These are phyloP conservation scores for Nephrotoma guestfalica DNA, from an alignment of 2,888 invertebrate genomes.

Conservation along the genomic window DNA sequence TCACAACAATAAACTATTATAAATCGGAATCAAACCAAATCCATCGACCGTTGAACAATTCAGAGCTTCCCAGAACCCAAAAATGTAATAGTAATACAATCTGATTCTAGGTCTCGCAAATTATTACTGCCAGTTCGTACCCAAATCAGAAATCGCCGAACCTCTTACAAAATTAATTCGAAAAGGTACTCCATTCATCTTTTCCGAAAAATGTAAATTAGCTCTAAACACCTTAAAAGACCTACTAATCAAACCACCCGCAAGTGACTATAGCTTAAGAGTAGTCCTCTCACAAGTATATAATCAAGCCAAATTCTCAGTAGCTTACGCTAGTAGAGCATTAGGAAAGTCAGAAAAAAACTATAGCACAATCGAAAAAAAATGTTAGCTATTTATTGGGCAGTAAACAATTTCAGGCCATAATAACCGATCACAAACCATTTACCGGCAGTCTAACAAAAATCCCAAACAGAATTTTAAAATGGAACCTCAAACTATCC, in stretches of 20 bases:
- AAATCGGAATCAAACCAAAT: neutral
- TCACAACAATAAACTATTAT: neutral
- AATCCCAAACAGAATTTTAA: neutral
- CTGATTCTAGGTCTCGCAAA: constrained; percentile 7
- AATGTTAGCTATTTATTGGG: constrained; percentile 13
- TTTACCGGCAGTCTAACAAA: neutral
- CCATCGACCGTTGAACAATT: neutral
- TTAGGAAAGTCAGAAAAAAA: constrained; percentile 16
- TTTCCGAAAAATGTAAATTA: neutral
- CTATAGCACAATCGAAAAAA: constrained; percentile 23
- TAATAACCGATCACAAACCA: constrained; percentile 13
- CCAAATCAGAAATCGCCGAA: constrained; percentile 1
- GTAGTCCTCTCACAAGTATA: neutral
- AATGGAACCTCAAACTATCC: neutral
- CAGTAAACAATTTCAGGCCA: constrained; percentile 22
- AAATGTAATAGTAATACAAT: neutral
- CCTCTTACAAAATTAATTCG: neutral
- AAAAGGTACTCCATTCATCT: neutral
- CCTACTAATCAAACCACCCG: neutral
- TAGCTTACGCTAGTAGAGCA: constrained; percentile 20
- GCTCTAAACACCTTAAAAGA: neutral
- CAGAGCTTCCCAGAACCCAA: neutral
- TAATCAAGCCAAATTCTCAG: neutral
- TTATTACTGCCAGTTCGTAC: constrained; percentile 9
- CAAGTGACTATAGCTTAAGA: neutral